Evolutionary conservation across 1,140 invertebrate species (phyloP), one percentile per base, ranked within the genome.

Genomic region (Caenorhabditis tropicalis): DNA sequence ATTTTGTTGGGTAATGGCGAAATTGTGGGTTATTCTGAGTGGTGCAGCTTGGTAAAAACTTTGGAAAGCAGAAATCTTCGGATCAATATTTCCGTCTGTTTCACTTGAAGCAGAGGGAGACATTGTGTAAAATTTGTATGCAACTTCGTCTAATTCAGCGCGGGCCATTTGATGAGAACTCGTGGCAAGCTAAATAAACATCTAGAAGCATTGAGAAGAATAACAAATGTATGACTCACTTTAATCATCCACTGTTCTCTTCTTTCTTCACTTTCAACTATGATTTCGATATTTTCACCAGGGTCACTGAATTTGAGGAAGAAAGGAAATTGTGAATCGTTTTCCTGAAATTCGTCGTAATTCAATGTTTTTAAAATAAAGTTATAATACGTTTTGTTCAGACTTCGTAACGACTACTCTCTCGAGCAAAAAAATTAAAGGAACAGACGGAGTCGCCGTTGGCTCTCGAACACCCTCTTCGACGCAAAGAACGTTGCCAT

Each of bases 201-300:
- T 6, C 7, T 10, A 74, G 9, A 27, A 39, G n/a, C 0, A n/a
- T 9, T 56, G 9, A 39, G 19, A 39, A 7, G 24, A 39, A 39
- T 27, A 79, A 1, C 1, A 24, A 21, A 5, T 7, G 9, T 36
- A 6, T 24, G 12, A 79, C 79, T 21, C 21, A 82, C 84, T 51
- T 82, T 85, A 9, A 85, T 49, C 84, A 85, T 85, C 84, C 84
- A 85, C 65, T 74, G 56, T 36, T 85, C 84, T 46, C 82, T 48
- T 29, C 5, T 33, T 24, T 82, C 51, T 53, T 85, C 60, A 49
- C 43, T 60, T 10, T 53, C 48, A 9, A 85, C 39, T 10, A 12
- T 19, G 27, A 85, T 79, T 49, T 29, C 19, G 0, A 85, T 9
- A 21, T 82, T 82, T 29, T 85, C 84, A 16, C 33, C 48, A 39